Evolutionary conservation across 37 sponge, comb jelly and placozoan genomes (phyloP), one percentile per base, ranked within the genome.

Genomic region (Hormiphora californensis): DNA sequence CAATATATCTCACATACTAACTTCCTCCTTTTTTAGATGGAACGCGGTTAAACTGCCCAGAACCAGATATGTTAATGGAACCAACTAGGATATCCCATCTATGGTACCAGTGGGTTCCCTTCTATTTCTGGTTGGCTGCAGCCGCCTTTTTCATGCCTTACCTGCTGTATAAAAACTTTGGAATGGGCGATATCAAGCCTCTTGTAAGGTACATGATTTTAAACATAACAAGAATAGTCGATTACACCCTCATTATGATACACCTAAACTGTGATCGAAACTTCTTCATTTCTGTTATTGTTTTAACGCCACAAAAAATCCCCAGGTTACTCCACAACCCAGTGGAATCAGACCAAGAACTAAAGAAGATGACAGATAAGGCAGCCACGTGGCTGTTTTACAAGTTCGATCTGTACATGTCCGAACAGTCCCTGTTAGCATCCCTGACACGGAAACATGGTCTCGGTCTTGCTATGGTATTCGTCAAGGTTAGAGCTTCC

Each of bases 101-200:
- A n/a, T n/a, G n/a, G n/a, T n/a, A n/a, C n/a, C n/a, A n/a, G n/a
- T n/a, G 62, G 62, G 62, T 59, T 27, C 62, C 62, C 27, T 59
- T 59, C 27, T 59, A 59, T 27, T 59, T 59, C 62, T 59, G 62
- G 62, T 17, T 59, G 62, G 62, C 62, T 7, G 62, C 62, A 25
- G 62, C 62, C 27, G 62, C 62, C 62, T 59, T 59, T 27, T 59
- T 59, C 62, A 59, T 59, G 62, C 62, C 62, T 27, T 59, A 59
- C 62, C 62, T 59, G 5, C 62, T 59, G 62, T 59, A 59, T 27
- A 59, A 59, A 27, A 59, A 59, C 27, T 59, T 59, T 17, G 62
- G 62, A 11, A 59, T 59, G 62, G 62, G 62, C n/a, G 62, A 59
- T 59, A 59, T 59, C 62, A 59, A 59, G 22, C 62, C 62, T 59